phyloP scores from a whole-genome alignment of 1,140 invertebrate species.

The Apis cerana region DNA sequence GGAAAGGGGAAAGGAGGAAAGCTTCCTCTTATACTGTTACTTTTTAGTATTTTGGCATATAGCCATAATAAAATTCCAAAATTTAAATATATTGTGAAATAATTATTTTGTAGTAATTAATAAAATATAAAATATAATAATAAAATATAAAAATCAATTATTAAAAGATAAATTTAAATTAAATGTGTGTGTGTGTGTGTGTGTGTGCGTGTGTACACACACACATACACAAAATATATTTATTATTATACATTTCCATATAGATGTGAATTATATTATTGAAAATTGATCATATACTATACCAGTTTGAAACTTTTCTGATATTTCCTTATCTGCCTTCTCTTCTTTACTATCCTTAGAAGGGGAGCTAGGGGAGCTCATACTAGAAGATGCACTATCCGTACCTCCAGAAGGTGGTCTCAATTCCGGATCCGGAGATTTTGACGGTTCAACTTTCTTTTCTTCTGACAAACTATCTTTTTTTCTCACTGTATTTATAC shows the following conservation, averaged over 20 bases:
- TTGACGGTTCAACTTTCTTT: conserved; percentile 55
- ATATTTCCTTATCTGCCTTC: conserved; percentile 77
- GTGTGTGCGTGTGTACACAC: no score
- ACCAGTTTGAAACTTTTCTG: conserved; percentile 77
- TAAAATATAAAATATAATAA: no score
- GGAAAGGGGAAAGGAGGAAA: conserved; percentile 61
- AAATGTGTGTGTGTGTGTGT: no score
- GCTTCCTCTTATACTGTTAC: conserved; percentile 69
- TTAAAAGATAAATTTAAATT: not conserved
- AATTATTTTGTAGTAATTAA: conserved; percentile 3
- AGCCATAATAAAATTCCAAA: conserved; percentile 55
- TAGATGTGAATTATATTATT: conserved; percentile 33
- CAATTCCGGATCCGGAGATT: conserved; percentile 73
- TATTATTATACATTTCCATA: conserved; percentile 18
- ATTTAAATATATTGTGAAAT: conserved; percentile 29
- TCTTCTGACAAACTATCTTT: conserved; percentile 67
- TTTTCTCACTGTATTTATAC: conserved; percentile 66
- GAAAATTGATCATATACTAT: conserved; percentile 43
- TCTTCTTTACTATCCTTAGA: conserved; percentile 78
- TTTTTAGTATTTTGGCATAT: conserved; percentile 73
- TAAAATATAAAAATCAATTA: not conserved
- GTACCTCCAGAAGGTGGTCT: conserved; percentile 74
- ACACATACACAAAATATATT: conserved; percentile 9
- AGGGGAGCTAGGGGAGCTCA: conserved; percentile 77
- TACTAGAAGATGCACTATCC: conserved; percentile 77